Conservation (phyloP, 2,888 invertebrate genomes). For the Diachrysia chrysitis region DNA sequence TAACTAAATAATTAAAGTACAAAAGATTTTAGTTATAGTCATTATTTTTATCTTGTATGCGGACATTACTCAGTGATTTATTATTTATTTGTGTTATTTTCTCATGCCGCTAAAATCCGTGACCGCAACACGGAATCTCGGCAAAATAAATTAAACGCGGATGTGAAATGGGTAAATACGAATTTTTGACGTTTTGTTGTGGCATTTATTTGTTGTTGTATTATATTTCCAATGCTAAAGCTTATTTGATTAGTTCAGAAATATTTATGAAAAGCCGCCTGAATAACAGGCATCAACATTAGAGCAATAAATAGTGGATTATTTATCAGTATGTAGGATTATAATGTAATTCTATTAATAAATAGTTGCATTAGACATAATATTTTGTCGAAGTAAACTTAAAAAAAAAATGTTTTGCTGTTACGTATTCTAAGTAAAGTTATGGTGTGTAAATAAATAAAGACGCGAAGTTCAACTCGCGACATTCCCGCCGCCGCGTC, state of each 20-base stretch:
- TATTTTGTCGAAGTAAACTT: background rate
- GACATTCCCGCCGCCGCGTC: too few relatives aligned
- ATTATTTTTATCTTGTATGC: constrained; percentile 7
- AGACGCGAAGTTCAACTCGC: too few relatives aligned
- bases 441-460: background rate
- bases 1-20: constrained; percentile 15
- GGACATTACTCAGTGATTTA: constrained; percentile 28
- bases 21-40: constrained; percentile 12
- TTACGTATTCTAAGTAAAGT: background rate
- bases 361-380: too few relatives aligned
- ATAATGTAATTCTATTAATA: too few relatives aligned
- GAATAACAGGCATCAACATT: background rate
- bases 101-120: constrained; percentile 34
- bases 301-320: too few relatives aligned
- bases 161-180: background rate
- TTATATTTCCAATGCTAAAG: background rate
- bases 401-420: background rate
- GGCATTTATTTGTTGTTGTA: background rate
- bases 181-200: background rate
- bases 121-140: constrained; percentile 39
- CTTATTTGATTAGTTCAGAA: background rate
- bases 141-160: background rate
- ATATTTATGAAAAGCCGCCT: background rate
- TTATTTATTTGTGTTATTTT: constrained; percentile 21
- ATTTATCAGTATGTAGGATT: too few relatives aligned